Conservation (phyloP, 1,140 invertebrate genomes). For the Euura saliciscinereae region DNA sequence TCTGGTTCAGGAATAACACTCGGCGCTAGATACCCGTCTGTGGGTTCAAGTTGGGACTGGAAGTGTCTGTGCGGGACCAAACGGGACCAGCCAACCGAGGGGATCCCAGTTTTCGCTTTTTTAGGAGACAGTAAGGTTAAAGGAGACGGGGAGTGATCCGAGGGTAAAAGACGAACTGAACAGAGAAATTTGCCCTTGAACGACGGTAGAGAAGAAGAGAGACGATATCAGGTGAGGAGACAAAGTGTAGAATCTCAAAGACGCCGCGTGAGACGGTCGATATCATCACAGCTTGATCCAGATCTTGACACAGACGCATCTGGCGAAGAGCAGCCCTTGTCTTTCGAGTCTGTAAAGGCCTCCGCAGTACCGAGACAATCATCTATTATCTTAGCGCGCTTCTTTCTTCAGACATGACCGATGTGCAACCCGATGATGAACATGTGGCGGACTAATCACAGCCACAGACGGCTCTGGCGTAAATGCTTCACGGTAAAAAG, state of each 20-base stretch:
- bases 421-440: too few species aligned
- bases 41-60: not conserved
- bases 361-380: too few species aligned
- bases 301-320: too few species aligned
- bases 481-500: not conserved
- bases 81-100: not conserved
- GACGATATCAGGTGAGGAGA: not conserved
- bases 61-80: constrained; percentile 1
- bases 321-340: too few species aligned
- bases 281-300: not conserved
- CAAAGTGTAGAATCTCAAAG: constrained; percentile 1
- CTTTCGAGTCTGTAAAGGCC: too few species aligned
- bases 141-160: not conserved
- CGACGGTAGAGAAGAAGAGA: constrained; percentile 12
- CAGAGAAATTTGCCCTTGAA: constrained; percentile 9
- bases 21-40: not conserved
- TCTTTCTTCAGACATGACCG: too few species aligned
- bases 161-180: not conserved
- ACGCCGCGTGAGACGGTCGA: not conserved
- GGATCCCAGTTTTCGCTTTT: not conserved
- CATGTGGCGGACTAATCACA: too few species aligned
- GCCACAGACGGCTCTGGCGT: too few species aligned
- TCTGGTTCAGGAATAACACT: constrained; percentile 2
- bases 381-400: too few species aligned
- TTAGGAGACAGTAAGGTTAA: not conserved